These are phyloP conservation scores for Aphaenogaster rudis DNA, from an alignment of 1,140 invertebrate genomes.

Conservation along the genomic window DNA sequence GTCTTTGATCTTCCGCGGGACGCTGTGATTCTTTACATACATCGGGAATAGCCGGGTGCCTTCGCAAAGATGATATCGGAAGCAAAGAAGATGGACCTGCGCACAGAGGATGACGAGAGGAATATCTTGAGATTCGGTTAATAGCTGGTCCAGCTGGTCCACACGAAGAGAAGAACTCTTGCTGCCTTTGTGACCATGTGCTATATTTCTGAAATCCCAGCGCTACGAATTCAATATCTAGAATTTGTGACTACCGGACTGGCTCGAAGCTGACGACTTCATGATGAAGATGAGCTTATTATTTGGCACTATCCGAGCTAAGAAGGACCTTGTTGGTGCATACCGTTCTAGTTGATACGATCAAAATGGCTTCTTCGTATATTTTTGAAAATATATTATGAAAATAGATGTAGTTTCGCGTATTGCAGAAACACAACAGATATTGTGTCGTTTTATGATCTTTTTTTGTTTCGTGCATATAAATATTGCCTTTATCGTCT, in stretches of 20 bases:
- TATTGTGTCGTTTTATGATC: neutral
- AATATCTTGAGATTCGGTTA: neutral
- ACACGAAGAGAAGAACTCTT: neutral
- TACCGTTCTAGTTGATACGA: neutral
- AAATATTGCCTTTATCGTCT: neutral
- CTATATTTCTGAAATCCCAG: neutral
- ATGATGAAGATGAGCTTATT: conserved; percentile 9
- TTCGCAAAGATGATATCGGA: conserved; percentile 1
- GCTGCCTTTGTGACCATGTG: neutral
- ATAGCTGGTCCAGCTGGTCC: neutral
- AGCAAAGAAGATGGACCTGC: neutral
- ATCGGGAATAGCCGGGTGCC: neutral
- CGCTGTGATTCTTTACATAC: conserved; percentile 7
- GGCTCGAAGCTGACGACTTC: neutral
- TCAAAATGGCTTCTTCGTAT: neutral
- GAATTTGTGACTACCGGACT: neutral
- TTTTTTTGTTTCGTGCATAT: conserved; percentile 17
- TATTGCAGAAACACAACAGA: neutral
- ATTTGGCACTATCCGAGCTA: neutral
- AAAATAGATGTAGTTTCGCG: neutral
- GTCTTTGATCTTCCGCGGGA: conserved; percentile 48
- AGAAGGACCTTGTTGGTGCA: neutral
- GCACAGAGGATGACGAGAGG: conserved; percentile 25
- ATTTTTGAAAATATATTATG: conserved; percentile 21
- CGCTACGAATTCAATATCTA: neutral